Conservation (phyloP, 2,797 vertebrate genomes). For the Arrhamphus sclerolepis region DNA sequence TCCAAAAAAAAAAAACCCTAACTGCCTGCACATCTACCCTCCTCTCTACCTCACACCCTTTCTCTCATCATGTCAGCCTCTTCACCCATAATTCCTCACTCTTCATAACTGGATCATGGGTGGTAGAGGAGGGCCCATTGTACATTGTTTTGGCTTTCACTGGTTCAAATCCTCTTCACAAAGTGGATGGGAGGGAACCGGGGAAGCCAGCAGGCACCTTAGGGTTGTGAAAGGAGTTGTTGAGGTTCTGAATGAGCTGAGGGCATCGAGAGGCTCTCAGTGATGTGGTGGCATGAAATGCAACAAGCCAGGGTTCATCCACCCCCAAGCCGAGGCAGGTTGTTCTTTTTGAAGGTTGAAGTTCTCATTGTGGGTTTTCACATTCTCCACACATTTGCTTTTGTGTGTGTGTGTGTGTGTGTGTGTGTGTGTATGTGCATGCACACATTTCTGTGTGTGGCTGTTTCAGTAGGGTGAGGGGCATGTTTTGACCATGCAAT, state of each 20-base stretch:
- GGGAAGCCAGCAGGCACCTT: slow-evolving; percentile 65
- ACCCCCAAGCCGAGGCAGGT: slow-evolving; percentile 57
- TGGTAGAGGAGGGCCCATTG: slow-evolving; percentile 61
- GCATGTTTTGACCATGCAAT: slow-evolving; percentile 26
- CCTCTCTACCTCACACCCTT: slow-evolving; percentile 34
- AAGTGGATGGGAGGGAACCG: slow-evolving; percentile 54
- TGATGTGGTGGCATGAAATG: slow-evolving; percentile 78
- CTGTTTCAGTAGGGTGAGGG: slow-evolving; percentile 30
- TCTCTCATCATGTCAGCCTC: slow-evolving; percentile 57
- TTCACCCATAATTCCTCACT: slow-evolving; percentile 63
- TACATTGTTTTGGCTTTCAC: slow-evolving; percentile 71
- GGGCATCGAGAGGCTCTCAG: slow-evolving; percentile 61
- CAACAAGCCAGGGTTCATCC: slow-evolving; percentile 74
- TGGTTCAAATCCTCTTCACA: slow-evolving; percentile 71
- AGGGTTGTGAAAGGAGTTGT: slow-evolving; percentile 53
- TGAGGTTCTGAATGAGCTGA: slow-evolving; percentile 61
- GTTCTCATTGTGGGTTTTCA: slow-evolving; percentile 42
- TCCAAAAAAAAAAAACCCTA: slow-evolving; percentile 30
- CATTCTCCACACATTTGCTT: slow-evolving; percentile 50
- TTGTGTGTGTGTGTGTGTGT: too few species aligned
- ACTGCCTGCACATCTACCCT: slow-evolving; percentile 52
- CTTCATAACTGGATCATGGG: slow-evolving; percentile 74
- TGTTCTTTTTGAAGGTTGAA: slow-evolving; percentile 67
- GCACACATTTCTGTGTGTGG: slow-evolving; percentile 17
- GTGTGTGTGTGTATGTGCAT: too few species aligned